These are phyloP conservation scores for Eristalis arbustorum DNA, from an alignment of 2,888 invertebrate species.

Conservation along the genomic window DNA sequence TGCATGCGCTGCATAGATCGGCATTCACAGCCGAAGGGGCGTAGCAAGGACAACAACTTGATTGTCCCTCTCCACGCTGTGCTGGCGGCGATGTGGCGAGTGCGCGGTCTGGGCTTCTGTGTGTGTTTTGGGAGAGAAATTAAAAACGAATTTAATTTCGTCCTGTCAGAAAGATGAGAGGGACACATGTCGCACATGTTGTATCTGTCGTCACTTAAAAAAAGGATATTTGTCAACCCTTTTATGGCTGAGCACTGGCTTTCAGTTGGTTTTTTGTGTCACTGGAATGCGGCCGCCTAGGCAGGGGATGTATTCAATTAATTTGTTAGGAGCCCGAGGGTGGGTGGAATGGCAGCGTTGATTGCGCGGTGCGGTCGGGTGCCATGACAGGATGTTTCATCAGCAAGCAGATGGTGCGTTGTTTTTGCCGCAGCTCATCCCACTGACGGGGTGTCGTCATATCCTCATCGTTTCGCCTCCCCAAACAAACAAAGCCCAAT, in stretches of 20 bases:
- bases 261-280: constrained; percentile 14
- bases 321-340: constrained; percentile 41
- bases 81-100: neutral
- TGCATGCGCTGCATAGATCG: constrained; percentile 20
- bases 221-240: constrained; percentile 63
- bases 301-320: constrained; percentile 54
- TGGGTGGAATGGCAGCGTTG: constrained; percentile 23
- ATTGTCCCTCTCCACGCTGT: constrained; percentile 45
- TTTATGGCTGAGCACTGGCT: constrained; percentile 12
- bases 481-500: neutral
- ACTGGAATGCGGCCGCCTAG: constrained; percentile 27
- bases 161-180: constrained; percentile 68
- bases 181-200: constrained; percentile 69
- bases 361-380: constrained; percentile 21
- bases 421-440: neutral
- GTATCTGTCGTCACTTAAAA: constrained; percentile 60
- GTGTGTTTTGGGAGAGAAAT: constrained; percentile 29
- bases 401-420: constrained; percentile 37
- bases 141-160: constrained; percentile 70
- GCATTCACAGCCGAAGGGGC: constrained; percentile 20
- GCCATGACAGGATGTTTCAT: constrained; percentile 46
- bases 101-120: neutral
- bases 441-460: neutral
- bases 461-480: neutral
- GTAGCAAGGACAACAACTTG: constrained; percentile 52